These are phyloP conservation scores for Mallotus villosus DNA, from an alignment of 2,797 vertebrate genomes.

Conservation along the genomic window DNA sequence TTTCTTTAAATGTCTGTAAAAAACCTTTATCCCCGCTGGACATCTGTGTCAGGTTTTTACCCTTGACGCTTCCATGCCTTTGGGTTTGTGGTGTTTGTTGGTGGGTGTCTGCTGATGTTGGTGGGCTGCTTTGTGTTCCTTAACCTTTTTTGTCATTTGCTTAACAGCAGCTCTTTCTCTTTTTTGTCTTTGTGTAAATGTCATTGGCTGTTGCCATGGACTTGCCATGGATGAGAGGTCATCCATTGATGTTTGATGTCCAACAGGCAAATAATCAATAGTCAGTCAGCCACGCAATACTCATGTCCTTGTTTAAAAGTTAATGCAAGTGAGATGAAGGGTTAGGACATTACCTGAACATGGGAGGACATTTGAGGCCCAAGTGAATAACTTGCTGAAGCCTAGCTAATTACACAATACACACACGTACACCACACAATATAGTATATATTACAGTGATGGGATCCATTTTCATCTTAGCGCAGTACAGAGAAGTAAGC, in stretches of 20 bases:
- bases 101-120: neutral
- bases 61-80: neutral
- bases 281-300: neutral
- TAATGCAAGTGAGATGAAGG: too few relatives aligned
- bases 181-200: neutral
- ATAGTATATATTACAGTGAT: neutral
- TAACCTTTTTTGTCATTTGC: neutral
- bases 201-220: neutral
- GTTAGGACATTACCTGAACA: neutral
- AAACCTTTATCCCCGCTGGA: neutral
- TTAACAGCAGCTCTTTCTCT: neutral
- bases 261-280: neutral
- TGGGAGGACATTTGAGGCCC: neutral
- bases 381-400: neutral
- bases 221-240: neutral
- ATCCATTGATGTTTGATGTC: neutral
- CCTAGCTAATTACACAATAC: neutral
- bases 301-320: too few relatives aligned
- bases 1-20: neutral
- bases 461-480: neutral
- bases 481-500: too few relatives aligned
- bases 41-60: neutral
- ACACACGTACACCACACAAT: neutral
- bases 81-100: neutral
- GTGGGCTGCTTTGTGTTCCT: neutral